A percentile compares a stretch with the other conserved stretches of the same genome.
Evolutionary conservation across 1,140 invertebrate species (phyloP).

Genomic region (Brachionus asplanchnoidis): DNA sequence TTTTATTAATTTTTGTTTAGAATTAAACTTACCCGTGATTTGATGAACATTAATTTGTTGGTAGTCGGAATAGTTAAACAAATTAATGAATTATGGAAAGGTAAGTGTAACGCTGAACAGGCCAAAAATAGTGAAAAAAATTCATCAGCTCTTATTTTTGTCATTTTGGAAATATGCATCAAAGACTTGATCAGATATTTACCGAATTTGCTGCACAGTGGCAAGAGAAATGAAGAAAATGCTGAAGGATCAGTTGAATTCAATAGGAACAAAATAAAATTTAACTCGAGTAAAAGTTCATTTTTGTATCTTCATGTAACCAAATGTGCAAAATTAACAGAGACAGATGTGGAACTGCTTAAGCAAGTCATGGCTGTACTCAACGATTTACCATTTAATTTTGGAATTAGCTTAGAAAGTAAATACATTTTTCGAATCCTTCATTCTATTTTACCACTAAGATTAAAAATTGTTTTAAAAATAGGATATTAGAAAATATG

Average conservation of each 20-base stretch:
- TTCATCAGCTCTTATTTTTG: slow-evolving; percentile 26
- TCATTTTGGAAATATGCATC: slow-evolving; percentile 33
- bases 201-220: slow-evolving; percentile 20
- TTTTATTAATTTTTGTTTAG: neutral
- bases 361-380: neutral
- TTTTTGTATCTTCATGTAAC: slow-evolving; percentile 24
- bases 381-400: slow-evolving; percentile 25
- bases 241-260: neutral
- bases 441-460: no score
- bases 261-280: neutral
- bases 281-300: neutral
- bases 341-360: neutral
- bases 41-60: slow-evolving; percentile 18
- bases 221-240: neutral
- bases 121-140: slow-evolving; percentile 3
- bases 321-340: neutral
- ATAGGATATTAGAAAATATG: no score
- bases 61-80: slow-evolving; percentile 12
- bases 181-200: slow-evolving; percentile 30
- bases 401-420: neutral
- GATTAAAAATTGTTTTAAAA: no score
- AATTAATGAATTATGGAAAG: neutral
- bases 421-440: neutral
- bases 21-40: slow-evolving; percentile 28
- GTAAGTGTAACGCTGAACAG: neutral